Conservation (phyloP, 2,113 vertebrate species). For the Rhinolophus sinicus region DNA sequence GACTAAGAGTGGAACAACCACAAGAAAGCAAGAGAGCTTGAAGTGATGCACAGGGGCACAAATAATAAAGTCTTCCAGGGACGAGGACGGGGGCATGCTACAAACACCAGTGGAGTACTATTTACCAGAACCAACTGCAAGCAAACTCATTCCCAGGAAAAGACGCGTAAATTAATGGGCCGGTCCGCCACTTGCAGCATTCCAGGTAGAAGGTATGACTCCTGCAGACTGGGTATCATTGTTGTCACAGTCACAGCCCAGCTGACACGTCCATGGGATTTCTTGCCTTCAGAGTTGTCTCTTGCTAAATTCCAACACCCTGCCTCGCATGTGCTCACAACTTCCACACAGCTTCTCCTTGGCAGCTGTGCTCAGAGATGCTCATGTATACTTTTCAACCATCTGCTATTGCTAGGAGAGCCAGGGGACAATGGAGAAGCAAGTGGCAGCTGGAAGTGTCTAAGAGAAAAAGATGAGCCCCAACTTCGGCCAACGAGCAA, state of each 20-base stretch:
- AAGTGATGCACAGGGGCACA: not conserved
- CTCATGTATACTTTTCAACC: not conserved
- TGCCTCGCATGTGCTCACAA: not conserved
- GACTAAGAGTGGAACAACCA: conserved; percentile 17
- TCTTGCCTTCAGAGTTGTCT: not conserved
- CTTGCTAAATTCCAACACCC: not conserved
- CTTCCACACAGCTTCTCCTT: not conserved
- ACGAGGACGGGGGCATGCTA: not conserved
- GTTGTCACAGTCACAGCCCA: not conserved
- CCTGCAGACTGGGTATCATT: not conserved
- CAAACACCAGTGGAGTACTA: not conserved
- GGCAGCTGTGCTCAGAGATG: not conserved
- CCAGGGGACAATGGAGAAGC: not conserved
- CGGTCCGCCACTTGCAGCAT: not conserved
- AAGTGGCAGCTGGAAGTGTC: not conserved
- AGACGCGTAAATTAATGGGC: not conserved
- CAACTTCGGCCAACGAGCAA: not conserved
- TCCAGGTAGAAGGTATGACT: not conserved
- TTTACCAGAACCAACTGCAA: not conserved
- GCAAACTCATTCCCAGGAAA: not conserved
- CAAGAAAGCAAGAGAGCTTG: conserved; percentile 24
- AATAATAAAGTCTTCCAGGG: conserved; percentile 30
- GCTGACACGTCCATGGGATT: not conserved
- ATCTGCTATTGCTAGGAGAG: not conserved
- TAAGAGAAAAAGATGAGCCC: not conserved